A percentile compares a stretch with the other conserved stretches of the same genome.
Evolutionary conservation across 2,113 vertebrate species (phyloP).

Genomic region (Chaetorhynchus papuensis): DNA sequence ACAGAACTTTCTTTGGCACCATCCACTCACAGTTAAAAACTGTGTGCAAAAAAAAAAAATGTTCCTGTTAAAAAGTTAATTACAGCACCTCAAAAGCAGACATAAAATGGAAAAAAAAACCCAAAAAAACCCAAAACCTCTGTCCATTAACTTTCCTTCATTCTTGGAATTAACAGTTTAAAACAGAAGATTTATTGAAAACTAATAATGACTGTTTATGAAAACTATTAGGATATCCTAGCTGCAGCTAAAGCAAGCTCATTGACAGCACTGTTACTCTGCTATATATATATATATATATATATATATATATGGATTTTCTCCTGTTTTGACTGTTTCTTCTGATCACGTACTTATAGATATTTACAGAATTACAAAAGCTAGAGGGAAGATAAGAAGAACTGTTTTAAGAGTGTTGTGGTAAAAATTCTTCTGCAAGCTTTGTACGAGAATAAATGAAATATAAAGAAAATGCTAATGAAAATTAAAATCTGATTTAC

Average conservation of each 20-base stretch:
- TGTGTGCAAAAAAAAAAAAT: neutral
- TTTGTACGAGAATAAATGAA: neutral
- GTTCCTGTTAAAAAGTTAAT: neutral
- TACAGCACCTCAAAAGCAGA: neutral
- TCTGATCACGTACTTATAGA: neutral
- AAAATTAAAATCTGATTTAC: neutral
- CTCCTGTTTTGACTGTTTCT: neutral
- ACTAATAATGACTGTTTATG: neutral
- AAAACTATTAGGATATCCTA: neutral
- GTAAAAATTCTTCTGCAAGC: neutral
- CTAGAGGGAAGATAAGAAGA: neutral
- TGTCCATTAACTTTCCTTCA: neutral
- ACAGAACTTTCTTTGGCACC: neutral
- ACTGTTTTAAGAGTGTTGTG: neutral
- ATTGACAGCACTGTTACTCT: neutral
- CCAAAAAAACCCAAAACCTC: neutral
- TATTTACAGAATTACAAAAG: neutral
- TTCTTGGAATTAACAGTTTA: neutral
- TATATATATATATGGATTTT: neutral
- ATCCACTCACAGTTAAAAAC: neutral
- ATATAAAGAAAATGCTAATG: neutral
- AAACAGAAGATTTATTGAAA: neutral
- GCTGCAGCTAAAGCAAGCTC: neutral
- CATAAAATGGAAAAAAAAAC: neutral
- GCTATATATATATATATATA: neutral